Conservation (phyloP, 2,113 vertebrate genomes). For the Cisticola juncidis region DNA sequence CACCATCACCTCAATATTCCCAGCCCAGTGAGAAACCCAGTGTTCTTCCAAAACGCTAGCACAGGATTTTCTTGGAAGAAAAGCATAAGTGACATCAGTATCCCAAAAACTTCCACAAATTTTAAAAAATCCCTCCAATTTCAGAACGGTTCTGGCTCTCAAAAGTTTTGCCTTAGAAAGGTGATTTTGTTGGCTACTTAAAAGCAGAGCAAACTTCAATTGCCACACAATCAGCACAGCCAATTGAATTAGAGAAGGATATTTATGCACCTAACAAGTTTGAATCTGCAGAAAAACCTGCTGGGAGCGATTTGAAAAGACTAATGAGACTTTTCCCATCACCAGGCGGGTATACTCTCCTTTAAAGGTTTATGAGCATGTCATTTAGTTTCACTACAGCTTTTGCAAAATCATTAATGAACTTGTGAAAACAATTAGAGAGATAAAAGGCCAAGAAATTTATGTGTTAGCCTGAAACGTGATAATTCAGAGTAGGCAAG, state of each 20-base stretch:
- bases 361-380: conserved; percentile 55
- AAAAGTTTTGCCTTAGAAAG: not conserved
- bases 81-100: not conserved
- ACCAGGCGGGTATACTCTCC: not conserved
- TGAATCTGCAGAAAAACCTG: conserved; percentile 46
- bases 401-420: conserved; percentile 65
- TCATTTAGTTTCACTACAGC: conserved; percentile 46
- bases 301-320: conserved; percentile 51
- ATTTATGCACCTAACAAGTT: conserved; percentile 42
- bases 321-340: conserved; percentile 58
- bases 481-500: not conserved
- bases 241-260: not conserved
- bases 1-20: not conserved
- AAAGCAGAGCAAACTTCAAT: conserved; percentile 10
- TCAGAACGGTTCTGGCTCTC: not conserved
- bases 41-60: not conserved
- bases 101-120: not conserved
- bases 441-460: conserved; percentile 56
- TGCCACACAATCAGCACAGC: not conserved
- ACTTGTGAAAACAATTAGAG: conserved; percentile 64
- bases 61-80: not conserved
- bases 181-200: not conserved
- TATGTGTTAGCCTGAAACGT: conserved; percentile 14
- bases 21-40: not conserved
- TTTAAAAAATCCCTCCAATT: not conserved